A percentile compares a stretch with the other conserved stretches of the same genome.
phyloP scores from a whole-genome alignment of 2,113 vertebrate genomes.

The Chionomys nivalis region DNA sequence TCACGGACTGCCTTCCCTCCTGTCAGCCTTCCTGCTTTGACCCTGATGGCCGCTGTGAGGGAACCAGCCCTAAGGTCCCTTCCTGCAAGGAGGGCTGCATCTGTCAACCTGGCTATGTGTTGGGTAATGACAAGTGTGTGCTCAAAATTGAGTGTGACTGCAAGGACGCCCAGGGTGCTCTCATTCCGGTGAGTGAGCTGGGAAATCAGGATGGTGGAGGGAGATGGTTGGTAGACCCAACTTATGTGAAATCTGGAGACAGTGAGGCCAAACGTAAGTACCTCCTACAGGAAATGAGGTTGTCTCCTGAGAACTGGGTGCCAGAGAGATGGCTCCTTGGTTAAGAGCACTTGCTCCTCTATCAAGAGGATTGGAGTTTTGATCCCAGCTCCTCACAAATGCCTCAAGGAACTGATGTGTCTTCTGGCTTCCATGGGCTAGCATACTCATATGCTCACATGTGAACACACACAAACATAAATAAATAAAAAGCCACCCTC shows the following conservation, averaged over 20 bases:
- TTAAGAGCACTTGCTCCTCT: background rate
- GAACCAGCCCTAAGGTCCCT: background rate
- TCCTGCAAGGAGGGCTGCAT: background rate
- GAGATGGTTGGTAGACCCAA: background rate
- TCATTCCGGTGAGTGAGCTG: background rate
- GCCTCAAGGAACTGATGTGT: background rate
- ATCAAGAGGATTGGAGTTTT: background rate
- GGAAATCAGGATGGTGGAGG: background rate
- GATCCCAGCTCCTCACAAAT: background rate
- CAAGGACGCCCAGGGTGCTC: background rate
- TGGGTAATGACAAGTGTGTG: background rate
- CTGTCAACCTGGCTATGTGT: background rate
- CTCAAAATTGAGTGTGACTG: background rate
- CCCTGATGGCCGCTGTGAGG: slow-evolving; percentile 83
- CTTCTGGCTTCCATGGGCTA: background rate
- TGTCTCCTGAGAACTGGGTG: background rate
- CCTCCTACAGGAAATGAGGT: background rate
- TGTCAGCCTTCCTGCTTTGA: slow-evolving; percentile 89
- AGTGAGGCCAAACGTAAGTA: background rate
- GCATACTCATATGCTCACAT: background rate
- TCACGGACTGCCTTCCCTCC: slow-evolving; percentile 85
- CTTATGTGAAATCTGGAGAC: background rate
- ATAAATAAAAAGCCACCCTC: background rate
- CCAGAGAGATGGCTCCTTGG: background rate
- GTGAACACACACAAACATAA: background rate